phyloP scores from a whole-genome alignment of 1,140 invertebrate genomes.

The Drosophila funebris region DNA sequence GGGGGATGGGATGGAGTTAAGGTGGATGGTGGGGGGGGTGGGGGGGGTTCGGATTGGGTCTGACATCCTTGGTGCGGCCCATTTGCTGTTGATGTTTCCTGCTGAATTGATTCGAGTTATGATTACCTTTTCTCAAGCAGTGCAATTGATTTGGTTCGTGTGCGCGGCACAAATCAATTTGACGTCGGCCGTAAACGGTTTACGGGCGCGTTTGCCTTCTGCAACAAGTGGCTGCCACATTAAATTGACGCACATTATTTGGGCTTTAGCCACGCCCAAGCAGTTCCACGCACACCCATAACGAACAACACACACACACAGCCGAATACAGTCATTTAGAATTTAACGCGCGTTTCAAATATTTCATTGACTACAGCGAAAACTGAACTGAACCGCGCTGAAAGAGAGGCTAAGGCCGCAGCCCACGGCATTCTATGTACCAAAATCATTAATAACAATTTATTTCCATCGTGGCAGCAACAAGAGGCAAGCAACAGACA shows the following conservation, averaged over 20 bases:
- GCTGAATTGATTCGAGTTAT: constrained; percentile 40
- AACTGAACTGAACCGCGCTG: background rate
- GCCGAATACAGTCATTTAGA: constrained; percentile 43
- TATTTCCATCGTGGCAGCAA: constrained; percentile 66
- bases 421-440: constrained; percentile 33
- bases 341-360: constrained; percentile 56
- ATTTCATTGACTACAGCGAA: constrained; percentile 61
- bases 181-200: constrained; percentile 60
- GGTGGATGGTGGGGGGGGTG: too few species aligned
- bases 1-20: background rate
- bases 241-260: constrained; percentile 62
- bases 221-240: constrained; percentile 73
- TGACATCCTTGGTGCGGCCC: background rate
- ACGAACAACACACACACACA: constrained; percentile 8
- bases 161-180: constrained; percentile 69
- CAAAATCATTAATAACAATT: constrained; percentile 78
- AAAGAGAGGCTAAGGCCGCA: constrained; percentile 7
- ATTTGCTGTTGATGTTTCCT: background rate
- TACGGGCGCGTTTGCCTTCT: constrained; percentile 35
- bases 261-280: constrained; percentile 18
- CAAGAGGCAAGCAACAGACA: constrained; percentile 3
- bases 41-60: too few species aligned
- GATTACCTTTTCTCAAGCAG: constrained; percentile 45
- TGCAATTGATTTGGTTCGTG: constrained; percentile 26
- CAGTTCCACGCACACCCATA: background rate